A percentile compares a stretch with the other conserved stretches of the same genome.
Conservation (phyloP, 2,888 invertebrate species). For the Rhamnusium bicolor region DNA sequence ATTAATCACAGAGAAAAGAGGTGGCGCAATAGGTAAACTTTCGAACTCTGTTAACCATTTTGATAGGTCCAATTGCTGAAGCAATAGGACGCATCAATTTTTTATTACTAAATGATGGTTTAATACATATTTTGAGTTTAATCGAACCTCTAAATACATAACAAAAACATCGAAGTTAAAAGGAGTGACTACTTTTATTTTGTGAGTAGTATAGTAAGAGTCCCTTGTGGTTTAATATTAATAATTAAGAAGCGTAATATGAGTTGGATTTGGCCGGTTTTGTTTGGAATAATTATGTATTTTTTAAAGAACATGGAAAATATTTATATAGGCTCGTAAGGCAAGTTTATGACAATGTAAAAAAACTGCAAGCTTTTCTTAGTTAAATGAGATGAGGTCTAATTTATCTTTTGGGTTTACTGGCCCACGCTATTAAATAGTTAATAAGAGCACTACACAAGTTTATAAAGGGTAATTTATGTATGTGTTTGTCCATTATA, state of each 20-base stretch:
- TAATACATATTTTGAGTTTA: too few species aligned
- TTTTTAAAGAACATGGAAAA: neutral
- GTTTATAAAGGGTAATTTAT: conserved; percentile 22
- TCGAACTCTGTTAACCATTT: too few species aligned
- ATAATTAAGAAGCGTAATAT: neutral
- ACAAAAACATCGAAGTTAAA: too few species aligned
- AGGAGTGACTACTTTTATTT: too few species aligned
- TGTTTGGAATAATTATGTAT: neutral
- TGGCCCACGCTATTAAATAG: conserved; percentile 26
- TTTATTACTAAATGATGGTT: too few species aligned
- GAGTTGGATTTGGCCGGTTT: too few species aligned
- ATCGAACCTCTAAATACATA: too few species aligned
- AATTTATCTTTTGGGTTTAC: conserved; percentile 23
- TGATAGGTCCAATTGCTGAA: too few species aligned
- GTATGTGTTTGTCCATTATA: conserved; percentile 4
- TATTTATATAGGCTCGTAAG: neutral
- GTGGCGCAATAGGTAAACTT: too few species aligned
- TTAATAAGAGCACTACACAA: conserved; percentile 12
- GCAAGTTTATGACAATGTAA: neutral
- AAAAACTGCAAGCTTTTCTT: conserved; percentile 3
- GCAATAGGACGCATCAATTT: too few species aligned
- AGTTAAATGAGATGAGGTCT: conserved; percentile 10
- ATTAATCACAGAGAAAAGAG: too few species aligned
- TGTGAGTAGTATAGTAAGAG: too few species aligned
- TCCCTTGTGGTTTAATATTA: neutral